Percentiles rank a stretch among this genome's conserved stretches.
Conservation (phyloP, 2,113 vertebrate species). For the Thamnaconus septentrionalis region DNA sequence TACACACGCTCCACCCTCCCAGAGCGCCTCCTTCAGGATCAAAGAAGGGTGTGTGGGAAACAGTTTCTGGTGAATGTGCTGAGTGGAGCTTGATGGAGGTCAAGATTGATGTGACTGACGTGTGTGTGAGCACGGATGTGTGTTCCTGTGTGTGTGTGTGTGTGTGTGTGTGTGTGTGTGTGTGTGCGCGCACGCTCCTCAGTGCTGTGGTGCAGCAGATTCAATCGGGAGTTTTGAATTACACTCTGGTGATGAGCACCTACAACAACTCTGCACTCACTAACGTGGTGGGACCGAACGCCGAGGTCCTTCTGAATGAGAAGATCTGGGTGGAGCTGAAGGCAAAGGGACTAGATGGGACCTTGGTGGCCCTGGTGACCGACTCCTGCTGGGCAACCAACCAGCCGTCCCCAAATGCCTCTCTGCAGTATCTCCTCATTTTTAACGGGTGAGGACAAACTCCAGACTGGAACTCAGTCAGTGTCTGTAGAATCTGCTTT, state of each 20-base stretch:
- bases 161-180: no score
- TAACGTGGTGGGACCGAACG: background rate
- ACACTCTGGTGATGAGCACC: slow-evolving; percentile 22
- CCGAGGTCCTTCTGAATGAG: background rate
- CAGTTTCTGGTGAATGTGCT: background rate
- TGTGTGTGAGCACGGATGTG: no score
- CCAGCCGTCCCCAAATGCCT: rapidly evolving
- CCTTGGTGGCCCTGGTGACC: background rate
- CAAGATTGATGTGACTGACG: background rate
- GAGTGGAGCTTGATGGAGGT: background rate
- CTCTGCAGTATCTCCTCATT: background rate
- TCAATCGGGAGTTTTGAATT: slow-evolving; percentile 23
- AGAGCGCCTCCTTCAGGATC: background rate
- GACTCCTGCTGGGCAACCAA: slow-evolving; percentile 14
- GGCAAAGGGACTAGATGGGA: background rate
- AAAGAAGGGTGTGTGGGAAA: slow-evolving; percentile 11
- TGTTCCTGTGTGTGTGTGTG: no score
- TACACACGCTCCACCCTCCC: background rate
- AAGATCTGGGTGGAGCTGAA: background rate
- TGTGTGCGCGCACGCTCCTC: background rate
- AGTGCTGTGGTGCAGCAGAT: slow-evolving; percentile 24
- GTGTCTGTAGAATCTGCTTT: background rate
- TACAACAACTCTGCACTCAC: background rate
- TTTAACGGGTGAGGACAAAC: background rate
- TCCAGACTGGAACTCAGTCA: background rate